Conservation (phyloP, 2,888 invertebrate genomes). For the Doris montereyensis region DNA sequence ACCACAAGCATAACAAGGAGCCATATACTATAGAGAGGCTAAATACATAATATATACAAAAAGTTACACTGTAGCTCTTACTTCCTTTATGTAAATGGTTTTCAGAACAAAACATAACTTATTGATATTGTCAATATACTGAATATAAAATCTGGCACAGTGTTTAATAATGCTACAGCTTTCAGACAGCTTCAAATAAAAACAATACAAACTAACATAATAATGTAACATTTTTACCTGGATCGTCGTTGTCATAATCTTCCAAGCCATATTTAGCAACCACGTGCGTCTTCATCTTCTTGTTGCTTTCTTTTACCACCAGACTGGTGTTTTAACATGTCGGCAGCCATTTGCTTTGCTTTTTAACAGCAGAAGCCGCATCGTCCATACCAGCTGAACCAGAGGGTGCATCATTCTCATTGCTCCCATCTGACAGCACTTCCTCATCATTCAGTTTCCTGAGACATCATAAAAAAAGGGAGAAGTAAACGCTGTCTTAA, state of each 20-base stretch:
- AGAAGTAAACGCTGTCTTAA: too few relatives aligned
- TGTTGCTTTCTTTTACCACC: constrained; percentile 24
- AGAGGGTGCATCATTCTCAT: constrained; percentile 12
- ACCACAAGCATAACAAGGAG: too few relatives aligned
- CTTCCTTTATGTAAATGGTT: too few relatives aligned
- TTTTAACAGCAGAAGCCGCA: constrained; percentile 30
- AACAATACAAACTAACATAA: too few relatives aligned
- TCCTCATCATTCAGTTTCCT: constrained; percentile 25
- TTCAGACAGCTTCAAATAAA: too few relatives aligned
- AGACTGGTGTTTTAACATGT: constrained; percentile 28
- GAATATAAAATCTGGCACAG: too few relatives aligned
- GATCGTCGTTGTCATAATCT: constrained; percentile 72
- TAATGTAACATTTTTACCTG: constrained; percentile 27
- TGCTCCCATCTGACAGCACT: constrained; percentile 12
- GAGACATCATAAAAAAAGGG: neutral
- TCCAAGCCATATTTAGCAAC: constrained; percentile 79
- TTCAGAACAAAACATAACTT: too few relatives aligned
- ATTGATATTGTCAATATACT: too few relatives aligned
- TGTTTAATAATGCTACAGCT: too few relatives aligned
- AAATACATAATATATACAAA: too few relatives aligned
- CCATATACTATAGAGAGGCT: too few relatives aligned
- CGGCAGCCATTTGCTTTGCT: constrained; percentile 30
- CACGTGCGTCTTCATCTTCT: constrained; percentile 73
- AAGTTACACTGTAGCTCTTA: too few relatives aligned
- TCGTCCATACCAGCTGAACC: constrained; percentile 6